Conservation (phyloP, 2,797 vertebrate genomes). For the Diceros bicornis region DNA sequence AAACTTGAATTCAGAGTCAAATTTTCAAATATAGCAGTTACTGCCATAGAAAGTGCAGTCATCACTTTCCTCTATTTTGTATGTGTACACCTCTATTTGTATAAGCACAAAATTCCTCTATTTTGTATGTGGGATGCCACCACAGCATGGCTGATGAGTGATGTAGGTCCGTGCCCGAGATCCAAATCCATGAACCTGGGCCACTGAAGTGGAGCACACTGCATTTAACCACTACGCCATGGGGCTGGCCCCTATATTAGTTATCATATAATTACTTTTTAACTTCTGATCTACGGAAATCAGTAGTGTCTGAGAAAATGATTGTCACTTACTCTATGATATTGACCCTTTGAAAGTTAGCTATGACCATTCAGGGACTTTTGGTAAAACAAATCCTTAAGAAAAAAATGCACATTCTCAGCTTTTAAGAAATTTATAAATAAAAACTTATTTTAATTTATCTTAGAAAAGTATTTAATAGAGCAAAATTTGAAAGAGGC, state of each 20-base stretch:
- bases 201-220: too few species aligned
- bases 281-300: neutral
- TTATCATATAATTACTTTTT: neutral
- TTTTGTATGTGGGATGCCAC: too few species aligned
- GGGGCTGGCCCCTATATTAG: neutral
- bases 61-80: neutral
- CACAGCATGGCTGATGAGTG: too few species aligned
- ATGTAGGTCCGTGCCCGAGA: too few species aligned
- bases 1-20: neutral
- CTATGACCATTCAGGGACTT: neutral
- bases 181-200: too few species aligned
- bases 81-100: too few species aligned
- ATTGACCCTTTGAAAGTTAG: neutral
- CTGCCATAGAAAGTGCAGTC: neutral
- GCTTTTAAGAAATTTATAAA: neutral
- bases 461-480: neutral
- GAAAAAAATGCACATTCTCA: neutral
- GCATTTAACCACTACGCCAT: too few species aligned
- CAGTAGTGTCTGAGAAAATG: neutral
- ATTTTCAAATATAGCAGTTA: neutral
- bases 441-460: neutral
- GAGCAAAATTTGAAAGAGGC: neutral
- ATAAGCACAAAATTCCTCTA: too few species aligned
- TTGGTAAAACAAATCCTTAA: neutral
- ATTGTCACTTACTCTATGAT: neutral